Evolutionary conservation across 2,113 vertebrate genomes (phyloP), one percentile per base, ranked within the genome.

Genomic region (Corydoras maculifer): DNA sequence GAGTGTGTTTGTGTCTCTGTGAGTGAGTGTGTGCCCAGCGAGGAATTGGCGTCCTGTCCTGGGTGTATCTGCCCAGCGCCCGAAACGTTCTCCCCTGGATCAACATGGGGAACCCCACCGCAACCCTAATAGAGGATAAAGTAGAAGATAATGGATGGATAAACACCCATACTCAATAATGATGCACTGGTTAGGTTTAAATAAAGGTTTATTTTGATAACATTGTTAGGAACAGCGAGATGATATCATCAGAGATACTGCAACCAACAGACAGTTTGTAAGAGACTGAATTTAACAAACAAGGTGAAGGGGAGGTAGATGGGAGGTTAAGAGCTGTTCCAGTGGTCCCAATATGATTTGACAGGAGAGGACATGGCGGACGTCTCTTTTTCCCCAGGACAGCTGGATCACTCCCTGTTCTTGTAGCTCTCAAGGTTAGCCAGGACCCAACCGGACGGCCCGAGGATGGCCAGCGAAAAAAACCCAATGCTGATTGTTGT

Each of bases 371-470:
- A 68, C 75, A 9, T 11, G 48, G n/a, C 55, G 14, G 51, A 1
- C 58, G 58, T 15, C 54, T 14, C 3, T 48, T 58, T 70, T 51
- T 50, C 6, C 64, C 10, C 49, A 60, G 62, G 48, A 58, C 35
- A 64, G 29, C 13, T 29, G 32, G 18, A 31, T 60, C 65, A 53
- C 49, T 78, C 76, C 35, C 54, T 86, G 62, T 86, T 87, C 75
- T 87, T 91, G 81, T 91, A 90, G 62, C 72, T 82, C 74, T 90
- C 88, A 50, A 91, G 62, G 78, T 90, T 84, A 53, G 83, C 49
- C 73, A 90, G 80, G 72, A 91, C 15, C 88, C 89, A 91, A 4
- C 87, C 88, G 1, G 88, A 77, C 3, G 90, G 90, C 69, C 75
- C 90, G 72, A 91, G 80, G 69, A 90, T 82, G 10, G 78, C 61